phyloP scores from a whole-genome alignment of 2,113 vertebrate genomes.

The Proterorhinus semilunaris region DNA sequence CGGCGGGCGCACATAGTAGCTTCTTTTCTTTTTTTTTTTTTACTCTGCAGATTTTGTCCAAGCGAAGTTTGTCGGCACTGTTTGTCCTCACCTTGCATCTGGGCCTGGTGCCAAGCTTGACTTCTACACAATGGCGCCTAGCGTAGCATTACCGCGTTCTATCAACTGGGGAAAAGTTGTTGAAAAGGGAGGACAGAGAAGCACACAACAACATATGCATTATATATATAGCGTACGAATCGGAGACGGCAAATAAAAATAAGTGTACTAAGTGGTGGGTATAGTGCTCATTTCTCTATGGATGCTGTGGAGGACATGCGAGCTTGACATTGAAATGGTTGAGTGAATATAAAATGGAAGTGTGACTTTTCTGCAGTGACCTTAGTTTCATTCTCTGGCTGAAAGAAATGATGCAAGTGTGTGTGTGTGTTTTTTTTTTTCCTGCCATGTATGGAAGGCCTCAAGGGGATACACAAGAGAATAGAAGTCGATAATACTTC shows the following conservation, averaged over 20 bases:
- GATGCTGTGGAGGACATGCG: constrained; percentile 34
- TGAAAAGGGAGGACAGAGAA: constrained; percentile 64
- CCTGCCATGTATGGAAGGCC: not conserved
- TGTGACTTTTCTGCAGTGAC: constrained; percentile 36
- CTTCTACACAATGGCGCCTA: constrained; percentile 72
- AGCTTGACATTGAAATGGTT: constrained; percentile 54
- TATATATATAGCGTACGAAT: not conserved
- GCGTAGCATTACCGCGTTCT: constrained; percentile 76
- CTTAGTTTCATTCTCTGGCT: constrained; percentile 35
- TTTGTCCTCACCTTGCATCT: constrained; percentile 69
- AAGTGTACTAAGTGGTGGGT: not conserved
- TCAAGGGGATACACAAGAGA: not conserved
- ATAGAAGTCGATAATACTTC: not conserved
- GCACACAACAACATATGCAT: constrained; percentile 6
- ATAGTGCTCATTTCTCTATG: not conserved
- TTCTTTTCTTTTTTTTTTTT: not conserved
- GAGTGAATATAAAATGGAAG: constrained; percentile 29
- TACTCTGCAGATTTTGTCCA: constrained; percentile 33
- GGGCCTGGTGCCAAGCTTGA: constrained; percentile 58
- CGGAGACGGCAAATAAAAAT: constrained; percentile 27
- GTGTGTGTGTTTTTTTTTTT: not conserved
- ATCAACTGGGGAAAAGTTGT: constrained; percentile 82
- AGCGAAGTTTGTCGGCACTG: constrained; percentile 40
- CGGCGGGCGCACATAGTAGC: not conserved
- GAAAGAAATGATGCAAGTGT: constrained; percentile 21